Base-by-base conservation (phyloP, 2,113 vertebrate species). In the Turdus rufiventris region DNA sequence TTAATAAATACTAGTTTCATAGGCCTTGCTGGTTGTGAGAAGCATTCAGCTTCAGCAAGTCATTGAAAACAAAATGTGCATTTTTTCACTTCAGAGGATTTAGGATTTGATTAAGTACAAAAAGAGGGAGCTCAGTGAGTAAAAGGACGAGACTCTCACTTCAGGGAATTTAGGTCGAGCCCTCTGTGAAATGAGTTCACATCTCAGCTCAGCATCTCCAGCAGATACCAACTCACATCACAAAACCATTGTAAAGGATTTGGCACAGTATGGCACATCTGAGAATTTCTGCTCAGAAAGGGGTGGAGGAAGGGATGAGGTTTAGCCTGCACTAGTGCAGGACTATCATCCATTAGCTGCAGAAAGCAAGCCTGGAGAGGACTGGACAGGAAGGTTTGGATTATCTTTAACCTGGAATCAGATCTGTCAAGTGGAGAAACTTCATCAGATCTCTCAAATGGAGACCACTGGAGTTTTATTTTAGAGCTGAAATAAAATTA, bases 81-180 rank as follows among this genome's bases (percentile, higher is more conserved):
- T 97, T 98, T 98, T 98, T 98, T 98, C 98, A 98, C 98, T 98
- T 98, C 97, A 98, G 96, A 97, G 97, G 97, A 97, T 97, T 98
- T 97, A 97, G 92, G 96, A 98, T 97, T 97, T 98, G 96, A 98
- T 98, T 98, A 98, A 92, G 91, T 96, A 97, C 54, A 97, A 95
- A 97, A 98, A 96, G 85, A 97, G 86, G 88, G 88, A 96, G 86
- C 84, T 96, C 93, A 71, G 96, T 91, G 95, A 91, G 95, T 96
- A 97, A 98, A 97, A 98, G 94, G 96, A 93, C 73, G 16, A 87
- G 85, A 76, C 71, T 95, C 88, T 94, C 93, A 97, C 98, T 98
- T 98, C 94, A 97, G 98, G 97, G 98, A 98, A 98, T 98, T 98
- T 96, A 97, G 95, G 96, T 95, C 77, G 2, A 94, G 97, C 85